Percentiles rank a stretch among this genome's conserved stretches.
Evolutionary conservation across 1,140 invertebrate genomes (phyloP).

Genomic region (Bombus superbus): DNA sequence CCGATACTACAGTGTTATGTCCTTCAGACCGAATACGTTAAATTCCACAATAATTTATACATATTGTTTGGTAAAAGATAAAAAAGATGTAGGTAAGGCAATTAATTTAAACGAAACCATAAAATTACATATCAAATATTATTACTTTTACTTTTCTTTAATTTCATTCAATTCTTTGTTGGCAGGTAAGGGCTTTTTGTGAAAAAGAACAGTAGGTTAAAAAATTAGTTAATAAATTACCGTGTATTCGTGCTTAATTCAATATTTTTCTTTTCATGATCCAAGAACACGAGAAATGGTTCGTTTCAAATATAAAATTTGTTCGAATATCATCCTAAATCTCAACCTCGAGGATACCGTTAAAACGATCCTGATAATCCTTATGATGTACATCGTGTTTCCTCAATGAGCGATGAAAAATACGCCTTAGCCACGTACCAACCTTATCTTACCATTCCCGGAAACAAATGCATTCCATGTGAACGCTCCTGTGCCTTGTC

Average conservation of each 20-base stretch:
- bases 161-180: background rate
- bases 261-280: background rate
- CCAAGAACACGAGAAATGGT: background rate
- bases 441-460: conserved; percentile 18
- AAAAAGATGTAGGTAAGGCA: background rate
- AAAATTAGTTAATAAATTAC: conserved; percentile 2
- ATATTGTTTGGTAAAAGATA: background rate
- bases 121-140: background rate
- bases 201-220: background rate
- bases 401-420: conserved; percentile 43
- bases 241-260: background rate
- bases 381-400: conserved; percentile 50
- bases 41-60: too few species aligned
- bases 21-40: background rate
- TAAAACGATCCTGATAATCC: conserved; percentile 11
- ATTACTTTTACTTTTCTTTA: background rate
- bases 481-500: conserved; percentile 9
- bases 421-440: conserved; percentile 20
- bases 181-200: background rate
- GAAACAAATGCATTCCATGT: conserved; percentile 26
- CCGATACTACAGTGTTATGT: background rate
- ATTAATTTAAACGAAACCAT: background rate
- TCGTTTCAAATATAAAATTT: background rate
- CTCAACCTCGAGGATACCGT: background rate
- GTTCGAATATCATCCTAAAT: background rate